phyloP scores from a whole-genome alignment of 2,113 vertebrate species.

The Brienomyrus brachyistius region DNA sequence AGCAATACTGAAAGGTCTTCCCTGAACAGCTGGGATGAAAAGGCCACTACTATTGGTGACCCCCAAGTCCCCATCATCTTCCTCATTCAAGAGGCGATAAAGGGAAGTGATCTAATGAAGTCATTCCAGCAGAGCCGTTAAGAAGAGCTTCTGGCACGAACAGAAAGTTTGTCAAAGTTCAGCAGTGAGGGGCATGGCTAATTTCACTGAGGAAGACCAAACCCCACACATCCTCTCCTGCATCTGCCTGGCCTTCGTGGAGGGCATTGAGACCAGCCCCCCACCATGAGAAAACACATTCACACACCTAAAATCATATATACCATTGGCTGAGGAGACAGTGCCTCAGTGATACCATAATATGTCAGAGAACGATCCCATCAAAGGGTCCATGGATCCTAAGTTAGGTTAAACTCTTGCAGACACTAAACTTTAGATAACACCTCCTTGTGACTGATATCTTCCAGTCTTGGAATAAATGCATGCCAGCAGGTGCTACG shows the following conservation, averaged over 20 bases:
- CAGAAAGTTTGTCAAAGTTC: background rate
- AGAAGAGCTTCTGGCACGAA: slow-evolving; percentile 15
- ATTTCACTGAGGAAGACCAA: background rate
- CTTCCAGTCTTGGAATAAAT: background rate
- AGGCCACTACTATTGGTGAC: slow-evolving; percentile 41
- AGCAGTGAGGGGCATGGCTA: background rate
- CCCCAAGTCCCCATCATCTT: slow-evolving; percentile 32
- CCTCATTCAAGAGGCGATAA: slow-evolving; percentile 22
- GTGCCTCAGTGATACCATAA: background rate
- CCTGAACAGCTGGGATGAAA: slow-evolving; percentile 44
- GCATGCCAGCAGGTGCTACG: background rate
- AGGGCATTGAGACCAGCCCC: background rate
- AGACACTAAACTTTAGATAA: background rate
- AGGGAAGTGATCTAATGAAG: slow-evolving; percentile 46
- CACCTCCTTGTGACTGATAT: background rate
- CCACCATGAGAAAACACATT: background rate
- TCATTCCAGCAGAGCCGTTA: slow-evolving; percentile 40
- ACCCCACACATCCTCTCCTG: background rate
- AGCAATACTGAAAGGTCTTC: slow-evolving; percentile 32
- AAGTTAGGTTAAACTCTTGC: background rate
- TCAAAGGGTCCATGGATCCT: background rate
- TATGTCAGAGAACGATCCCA: background rate
- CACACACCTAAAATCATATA: background rate
- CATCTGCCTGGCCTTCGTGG: background rate
- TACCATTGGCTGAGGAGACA: background rate